Evolutionary conservation across 2,113 vertebrate species (phyloP), one percentile per base, ranked within the genome.

Genomic region (Bujurquina vittata): DNA sequence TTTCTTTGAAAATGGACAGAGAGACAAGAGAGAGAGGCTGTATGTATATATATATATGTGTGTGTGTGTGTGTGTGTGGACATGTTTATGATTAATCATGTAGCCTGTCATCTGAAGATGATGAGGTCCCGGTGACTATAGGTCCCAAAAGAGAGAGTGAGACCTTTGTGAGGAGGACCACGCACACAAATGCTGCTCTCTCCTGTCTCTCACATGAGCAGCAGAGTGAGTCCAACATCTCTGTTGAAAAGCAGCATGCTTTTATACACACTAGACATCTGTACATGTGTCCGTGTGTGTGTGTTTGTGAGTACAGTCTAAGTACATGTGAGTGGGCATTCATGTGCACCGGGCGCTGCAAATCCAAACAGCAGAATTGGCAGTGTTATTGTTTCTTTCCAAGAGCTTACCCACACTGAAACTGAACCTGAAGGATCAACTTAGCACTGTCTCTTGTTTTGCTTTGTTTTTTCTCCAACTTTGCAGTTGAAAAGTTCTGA

Each of bases 181-280:
- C 29, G 29, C 60, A 81, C 61, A 59, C 75, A 54, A 80, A 56
- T 60, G 56, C 81, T 81, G 57, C 88, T 87, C 80, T 91, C 52
- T 85, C 81, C 78, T 90, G 84, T 93, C 89, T 91, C 85, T 94
- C 88, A 92, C 82, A 88, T 58, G 84, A 89, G 92, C 84, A 86
- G 72, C 17, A 91, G 91, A 84, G 81, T 80, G 88, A 91, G 78
- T 85, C 89, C 87, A 93, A 93, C 84, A 88, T 93, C 79, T 94
- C 84, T 88, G 87, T 72, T 93, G 82, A 92, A 93, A 91, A 92
- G 87, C 87, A 90, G 86, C 87, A 90, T 62, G 80, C 73, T 31
- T 84, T 79, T 67, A 83, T 60, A 93, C 92, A 84, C 88, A 75
- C 12, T 76, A 87, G 90, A 89, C 81, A 90, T 73, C 86, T 90